Evolutionary conservation across 2,888 invertebrate species (phyloP).

Genomic region (Lutraria lutraria): DNA sequence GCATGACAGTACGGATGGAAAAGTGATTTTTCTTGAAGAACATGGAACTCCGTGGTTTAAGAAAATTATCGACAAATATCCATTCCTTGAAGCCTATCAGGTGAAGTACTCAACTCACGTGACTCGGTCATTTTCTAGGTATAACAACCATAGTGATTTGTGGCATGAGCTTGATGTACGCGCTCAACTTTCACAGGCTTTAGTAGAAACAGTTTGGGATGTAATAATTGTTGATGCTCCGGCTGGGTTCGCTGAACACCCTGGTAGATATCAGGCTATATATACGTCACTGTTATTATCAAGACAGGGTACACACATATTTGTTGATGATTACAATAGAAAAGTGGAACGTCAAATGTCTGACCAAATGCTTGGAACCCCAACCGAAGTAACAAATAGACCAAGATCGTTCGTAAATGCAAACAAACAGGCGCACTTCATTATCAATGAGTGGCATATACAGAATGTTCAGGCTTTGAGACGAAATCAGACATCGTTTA

Average conservation of each 20-base stretch:
- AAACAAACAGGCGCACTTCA: conserved; percentile 32
- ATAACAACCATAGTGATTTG: neutral
- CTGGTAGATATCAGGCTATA: conserved; percentile 19
- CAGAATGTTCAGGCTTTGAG: neutral
- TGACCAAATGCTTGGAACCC: neutral
- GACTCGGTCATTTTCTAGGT: neutral
- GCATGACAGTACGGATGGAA: conserved; percentile 16
- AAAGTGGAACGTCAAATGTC: conserved; percentile 1
- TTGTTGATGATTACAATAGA: conserved; percentile 25
- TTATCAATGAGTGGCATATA: neutral
- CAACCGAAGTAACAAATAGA: neutral
- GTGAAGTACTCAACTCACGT: conserved; percentile 15
- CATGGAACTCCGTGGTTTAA: neutral
- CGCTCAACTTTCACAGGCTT: neutral
- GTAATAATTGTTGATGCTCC: conserved; percentile 37
- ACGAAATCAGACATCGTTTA: neutral
- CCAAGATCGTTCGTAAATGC: neutral
- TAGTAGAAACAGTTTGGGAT: conserved; percentile 12
- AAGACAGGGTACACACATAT: conserved; percentile 8
- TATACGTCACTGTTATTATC: neutral
- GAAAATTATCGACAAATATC: conserved; percentile 23
- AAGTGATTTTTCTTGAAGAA: conserved; percentile 22
- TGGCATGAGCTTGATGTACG: conserved; percentile 28
- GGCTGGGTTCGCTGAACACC: neutral
- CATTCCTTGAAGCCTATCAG: conserved; percentile 12